Evolutionary conservation across 2,888 invertebrate species (phyloP).

Genomic region (Sphaerolaimus hirsutus): DNA sequence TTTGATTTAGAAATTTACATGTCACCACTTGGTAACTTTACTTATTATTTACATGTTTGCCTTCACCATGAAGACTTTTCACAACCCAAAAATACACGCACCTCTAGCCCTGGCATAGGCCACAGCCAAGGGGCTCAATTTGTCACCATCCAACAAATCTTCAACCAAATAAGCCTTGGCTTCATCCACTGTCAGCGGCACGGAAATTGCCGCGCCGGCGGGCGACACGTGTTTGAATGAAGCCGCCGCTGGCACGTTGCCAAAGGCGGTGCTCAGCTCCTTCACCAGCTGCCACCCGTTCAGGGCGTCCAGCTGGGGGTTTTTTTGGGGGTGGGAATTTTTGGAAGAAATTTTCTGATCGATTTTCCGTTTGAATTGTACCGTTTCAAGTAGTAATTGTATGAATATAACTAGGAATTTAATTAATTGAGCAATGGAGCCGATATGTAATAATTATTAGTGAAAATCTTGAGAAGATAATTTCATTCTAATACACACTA

Average conservation of each 20-base stretch:
- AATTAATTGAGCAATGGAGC: too few species aligned
- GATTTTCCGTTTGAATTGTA: too few species aligned
- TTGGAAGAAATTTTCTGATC: too few species aligned
- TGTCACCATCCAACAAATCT: conserved; percentile 31
- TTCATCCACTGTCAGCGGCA: conserved; percentile 47
- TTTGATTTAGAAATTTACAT: too few species aligned
- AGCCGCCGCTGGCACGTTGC: conserved; percentile 59
- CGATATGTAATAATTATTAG: too few species aligned
- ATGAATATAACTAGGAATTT: too few species aligned
- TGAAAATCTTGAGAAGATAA: too few species aligned
- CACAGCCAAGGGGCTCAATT: conserved; percentile 52
- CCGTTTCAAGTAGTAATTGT: too few species aligned
- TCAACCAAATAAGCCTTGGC: conserved; percentile 76
- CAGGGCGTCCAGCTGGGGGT: conserved; percentile 79
- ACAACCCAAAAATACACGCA: conserved; percentile 9
- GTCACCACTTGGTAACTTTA: too few species aligned
- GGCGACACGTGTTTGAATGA: conserved; percentile 80
- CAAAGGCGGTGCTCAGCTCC: conserved; percentile 53
- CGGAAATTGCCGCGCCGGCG: conserved; percentile 37
- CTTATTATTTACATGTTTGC: too few species aligned
- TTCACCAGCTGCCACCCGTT: conserved; percentile 88
- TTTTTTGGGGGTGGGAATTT: too few species aligned
- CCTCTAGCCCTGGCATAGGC: conserved; percentile 84
- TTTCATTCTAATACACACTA: too few species aligned
- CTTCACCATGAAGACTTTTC: neutral